A percentile compares a stretch with the other conserved stretches of the same genome.
Conservation (phyloP, 30 jellyfish, hydroid and myxozoan species). For the Turritopsis dohrnii region DNA sequence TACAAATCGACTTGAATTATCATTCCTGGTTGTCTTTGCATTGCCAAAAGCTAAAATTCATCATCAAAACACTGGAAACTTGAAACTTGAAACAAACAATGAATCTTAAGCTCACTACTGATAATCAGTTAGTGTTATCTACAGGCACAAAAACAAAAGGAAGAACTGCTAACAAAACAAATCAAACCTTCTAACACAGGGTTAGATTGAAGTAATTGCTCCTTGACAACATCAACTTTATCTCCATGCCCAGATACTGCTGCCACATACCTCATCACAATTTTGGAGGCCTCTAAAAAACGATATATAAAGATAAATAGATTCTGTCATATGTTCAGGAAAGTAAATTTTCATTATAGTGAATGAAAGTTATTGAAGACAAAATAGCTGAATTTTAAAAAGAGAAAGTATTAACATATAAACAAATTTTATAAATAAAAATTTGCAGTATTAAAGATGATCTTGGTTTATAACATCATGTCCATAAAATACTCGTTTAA, state of each 20-base stretch:
- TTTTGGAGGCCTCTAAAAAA: slow-evolving; percentile 95
- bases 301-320: too few species aligned
- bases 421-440: too few species aligned
- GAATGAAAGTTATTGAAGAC: too few species aligned
- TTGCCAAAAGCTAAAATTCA: slow-evolving; percentile 83
- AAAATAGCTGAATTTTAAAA: too few species aligned
- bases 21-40: slow-evolving; percentile 97
- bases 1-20: slow-evolving; percentile 95
- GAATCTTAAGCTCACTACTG: too few species aligned
- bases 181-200: slow-evolving; percentile 92
- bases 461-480: too few species aligned
- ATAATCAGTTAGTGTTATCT: too few species aligned
- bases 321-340: too few species aligned
- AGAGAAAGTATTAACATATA: too few species aligned
- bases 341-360: too few species aligned
- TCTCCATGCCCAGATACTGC: slow-evolving; percentile 96
- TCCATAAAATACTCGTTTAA: too few species aligned
- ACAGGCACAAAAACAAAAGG: neutral
- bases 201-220: slow-evolving; percentile 87
- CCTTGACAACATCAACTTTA: slow-evolving; percentile 85
- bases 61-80: neutral
- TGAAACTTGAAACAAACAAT: neutral
- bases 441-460: too few species aligned
- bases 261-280: slow-evolving; percentile 96
- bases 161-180: neutral